Base-by-base conservation (phyloP, 2,888 invertebrate species). In the Eueremaeus valkanovi region DNA sequence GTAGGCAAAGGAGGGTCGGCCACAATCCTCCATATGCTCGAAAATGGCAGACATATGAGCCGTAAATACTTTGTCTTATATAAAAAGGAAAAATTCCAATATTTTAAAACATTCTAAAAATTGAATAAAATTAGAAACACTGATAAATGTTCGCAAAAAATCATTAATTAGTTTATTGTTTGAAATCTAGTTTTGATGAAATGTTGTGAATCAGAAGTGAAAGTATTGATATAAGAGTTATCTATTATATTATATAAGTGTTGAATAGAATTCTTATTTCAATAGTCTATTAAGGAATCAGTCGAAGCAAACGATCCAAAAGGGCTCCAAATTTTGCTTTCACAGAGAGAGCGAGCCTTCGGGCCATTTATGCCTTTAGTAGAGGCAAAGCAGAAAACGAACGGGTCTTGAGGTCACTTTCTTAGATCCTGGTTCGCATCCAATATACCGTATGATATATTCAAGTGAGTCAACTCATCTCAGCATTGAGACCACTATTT, bases 401-500 rank as follows among this genome's bases (percentile, higher is more conserved):
- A 55, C 24, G 55, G 24, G 68, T 68, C 63, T 63, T 40, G 68
- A 40, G 68, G 68, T 68, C 68, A 68, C 68, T 68, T 68, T 68
- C 40, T 40, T 24, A 70, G 70, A 70, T 70, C 70, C 70, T 70
- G 70, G 70, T 70, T 70, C 70, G 45, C 70, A 70, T 70, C 16
- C 27, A 70, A 70, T 70, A 45, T 11, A 70, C 40, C 70, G 66
- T 66, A 66, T 31, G 66, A 66, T 66, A 36, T 3, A 63, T 33
- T 55, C 55, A 27, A 24, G 51, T 51, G n/a, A 51, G 51, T 61
- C 61, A 61, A 33, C 55, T 55, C 55, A 55, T 55, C 21, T 55
- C 55, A 55, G 33, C 31, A 33, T 9, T 63, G 63, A 33, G 63
- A 63, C 63, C 63, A 63, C 63, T 63, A 21, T 63, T 63, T 29